Evolutionary conservation across 2,888 invertebrate species (phyloP).

Genomic region (Pheosia gnoma): DNA sequence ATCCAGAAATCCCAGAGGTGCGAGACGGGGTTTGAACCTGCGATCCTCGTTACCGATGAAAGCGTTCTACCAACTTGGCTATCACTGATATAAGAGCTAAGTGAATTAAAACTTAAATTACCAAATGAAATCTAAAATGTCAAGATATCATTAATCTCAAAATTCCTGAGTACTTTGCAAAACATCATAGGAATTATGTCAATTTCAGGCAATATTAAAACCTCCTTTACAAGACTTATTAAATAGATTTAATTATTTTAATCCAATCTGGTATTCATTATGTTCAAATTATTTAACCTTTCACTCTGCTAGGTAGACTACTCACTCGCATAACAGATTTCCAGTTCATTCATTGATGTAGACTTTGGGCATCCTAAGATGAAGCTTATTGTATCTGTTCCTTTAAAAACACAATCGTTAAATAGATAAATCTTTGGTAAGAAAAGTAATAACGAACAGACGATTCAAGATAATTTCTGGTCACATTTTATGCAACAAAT

Average conservation of each 20-base stretch:
- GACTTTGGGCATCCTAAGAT: background rate
- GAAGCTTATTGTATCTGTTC: slow-evolving; percentile 9
- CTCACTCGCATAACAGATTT: slow-evolving; percentile 16
- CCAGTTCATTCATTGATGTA: slow-evolving; percentile 18
- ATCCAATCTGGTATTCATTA: background rate
- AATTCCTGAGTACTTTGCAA: background rate
- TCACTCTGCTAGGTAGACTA: background rate
- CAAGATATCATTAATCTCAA: background rate
- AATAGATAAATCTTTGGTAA: background rate
- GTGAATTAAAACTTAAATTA: background rate
- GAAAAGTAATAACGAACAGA: no score
- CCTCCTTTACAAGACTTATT: background rate
- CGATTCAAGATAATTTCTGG: no score
- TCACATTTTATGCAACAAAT: no score
- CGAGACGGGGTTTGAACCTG: no score
- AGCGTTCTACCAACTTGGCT: no score
- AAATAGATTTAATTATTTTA: background rate
- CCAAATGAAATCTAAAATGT: background rate
- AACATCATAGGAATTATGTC: background rate
- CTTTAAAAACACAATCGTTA: slow-evolving; percentile 12
- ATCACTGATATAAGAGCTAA: no score
- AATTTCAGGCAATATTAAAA: background rate
- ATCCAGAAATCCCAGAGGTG: no score
- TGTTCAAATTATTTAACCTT: background rate
- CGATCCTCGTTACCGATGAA: no score